Evolutionary conservation across 2,888 invertebrate genomes (phyloP), one percentile per base, ranked within the genome.

Genomic region (Diplazon laetatorius): DNA sequence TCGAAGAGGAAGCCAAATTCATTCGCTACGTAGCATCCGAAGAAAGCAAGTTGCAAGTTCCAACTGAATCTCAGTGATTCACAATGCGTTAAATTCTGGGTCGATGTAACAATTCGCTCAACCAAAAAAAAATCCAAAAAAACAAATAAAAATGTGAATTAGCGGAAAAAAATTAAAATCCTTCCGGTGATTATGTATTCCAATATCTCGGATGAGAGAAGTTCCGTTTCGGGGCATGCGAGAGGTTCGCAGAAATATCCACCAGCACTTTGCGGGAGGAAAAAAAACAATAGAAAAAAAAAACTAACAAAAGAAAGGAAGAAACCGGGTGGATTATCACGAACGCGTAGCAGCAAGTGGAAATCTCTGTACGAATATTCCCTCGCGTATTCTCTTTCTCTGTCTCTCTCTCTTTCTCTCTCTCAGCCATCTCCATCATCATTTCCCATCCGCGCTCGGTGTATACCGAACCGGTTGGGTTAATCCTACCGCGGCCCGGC

Each of bases 301-400:
- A n/a, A n/a, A n/a, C n/a, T n/a, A n/a, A n/a, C n/a, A n/a, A n/a
- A n/a, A n/a, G 44, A 14, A 22, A 14, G 44, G 59, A 30, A 59
- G 20, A 14, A 37, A 18, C 30, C 16, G 39, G n/a, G 18, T 39
- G 25, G 37, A 37, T 46, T 59, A 12, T 14, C 5, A 22, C 16
- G 35, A 59, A 44, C 25, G 69, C 52, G 57, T 42, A 18, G 35
- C 10, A 44, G 74, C 66, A 59, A 75, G 68, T 80, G 65, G 46
- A 70, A 76, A 78, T 76, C 72, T 75, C 66, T 72, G 71, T 55
- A 63, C 62, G 10, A 57, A 78, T 74, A 78, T 78, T 75, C 80
- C 80, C 80, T 50, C 30, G 82, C 72, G 80, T 68, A 71, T 80
- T 77, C 71, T 52, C n/a, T n/a, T n/a, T n/a, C n/a, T n/a, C n/a